Evolutionary conservation across 2,797 vertebrate species (phyloP).

Genomic region (Hybognathus amarus): DNA sequence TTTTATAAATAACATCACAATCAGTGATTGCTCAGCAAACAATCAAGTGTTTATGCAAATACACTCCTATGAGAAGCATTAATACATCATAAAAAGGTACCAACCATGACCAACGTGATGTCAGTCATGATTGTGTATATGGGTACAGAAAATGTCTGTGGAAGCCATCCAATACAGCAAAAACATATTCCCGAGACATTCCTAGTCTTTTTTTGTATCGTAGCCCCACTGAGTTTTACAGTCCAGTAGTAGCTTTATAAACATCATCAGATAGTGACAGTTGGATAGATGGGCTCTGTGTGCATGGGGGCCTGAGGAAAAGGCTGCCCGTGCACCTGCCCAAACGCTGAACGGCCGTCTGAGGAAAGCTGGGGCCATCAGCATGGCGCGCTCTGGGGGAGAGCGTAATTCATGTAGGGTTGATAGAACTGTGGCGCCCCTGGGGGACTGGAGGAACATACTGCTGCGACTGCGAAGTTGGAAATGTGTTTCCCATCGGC

Average conservation of each 20-base stretch:
- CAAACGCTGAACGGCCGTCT: conserved; percentile 57
- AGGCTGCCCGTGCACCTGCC: conserved; percentile 49
- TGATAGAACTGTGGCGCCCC: conserved; percentile 58
- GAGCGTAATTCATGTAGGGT: conserved; percentile 58
- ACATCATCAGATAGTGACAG: conserved; percentile 54
- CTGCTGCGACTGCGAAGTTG: conserved; percentile 45
- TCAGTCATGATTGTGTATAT: background rate
- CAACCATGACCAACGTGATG: background rate
- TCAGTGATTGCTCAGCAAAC: conserved; percentile 41
- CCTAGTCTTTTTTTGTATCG: background rate
- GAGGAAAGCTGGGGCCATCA: conserved; percentile 65
- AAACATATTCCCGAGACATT: background rate
- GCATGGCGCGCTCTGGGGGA: conserved; percentile 55
- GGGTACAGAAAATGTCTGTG: background rate
- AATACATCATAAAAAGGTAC: conserved; percentile 7
- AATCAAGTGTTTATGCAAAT: conserved; percentile 52
- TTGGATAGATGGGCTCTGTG: conserved; percentile 59
- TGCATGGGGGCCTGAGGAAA: conserved; percentile 61
- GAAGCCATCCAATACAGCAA: background rate
- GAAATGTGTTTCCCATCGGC: conserved; percentile 51
- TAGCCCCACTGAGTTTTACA: background rate
- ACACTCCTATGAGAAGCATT: conserved; percentile 59
- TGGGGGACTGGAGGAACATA: conserved; percentile 54
- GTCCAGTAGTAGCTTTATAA: background rate
- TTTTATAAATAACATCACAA: conserved; percentile 50